Evolutionary conservation across 2,113 vertebrate species (phyloP), one percentile per base, ranked within the genome.

Genomic region (Rhinolophus sinicus): DNA sequence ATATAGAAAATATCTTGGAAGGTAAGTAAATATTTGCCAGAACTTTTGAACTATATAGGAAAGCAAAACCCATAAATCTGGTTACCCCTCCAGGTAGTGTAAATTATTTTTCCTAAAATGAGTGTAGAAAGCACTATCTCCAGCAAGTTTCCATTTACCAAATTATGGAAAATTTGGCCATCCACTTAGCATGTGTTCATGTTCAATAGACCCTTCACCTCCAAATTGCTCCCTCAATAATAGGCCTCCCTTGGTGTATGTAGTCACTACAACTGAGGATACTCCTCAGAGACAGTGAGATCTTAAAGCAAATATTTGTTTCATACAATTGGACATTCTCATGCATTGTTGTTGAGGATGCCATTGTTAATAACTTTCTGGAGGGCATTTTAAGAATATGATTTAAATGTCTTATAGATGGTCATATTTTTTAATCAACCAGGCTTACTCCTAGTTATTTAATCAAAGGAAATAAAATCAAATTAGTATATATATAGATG

Each of bases 331-430:
- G 30, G 18, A n/a, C 13, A 69, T 90, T 94, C 16, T 92, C 14
- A 44, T 75, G 19, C 21, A 52, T 16, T 73, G 21, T 86, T 90
- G 21, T 86, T 90, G 75, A 62, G 47, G 87, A 44, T 33, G 22
- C 5, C 85, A 56, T 70, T 95, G 47, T 73, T 89, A 64, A 85
- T 82, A 77, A 87, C 33, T 78, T 77, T 88, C 44, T 11, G 1
- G 10, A 96, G 44, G 19, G n/a, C 19, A 82, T 88, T 90, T 96
- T 87, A 90, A 84, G 13, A 88, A 58, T 77, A 40, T 30, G 33
- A 90, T 35, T 93, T 24, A 82, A 65, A 82, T 60, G 19, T 52
- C 33, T 91, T 91, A 73, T 35, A 93, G 83, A 72, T 88, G 19
- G 78, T 56, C 22, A 33, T 67, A 70, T 26, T 90, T 21, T 73